Evolutionary conservation across 2,113 vertebrate species (phyloP), one percentile per base, ranked within the genome.

Genomic region (Etheostoma spectabile): DNA sequence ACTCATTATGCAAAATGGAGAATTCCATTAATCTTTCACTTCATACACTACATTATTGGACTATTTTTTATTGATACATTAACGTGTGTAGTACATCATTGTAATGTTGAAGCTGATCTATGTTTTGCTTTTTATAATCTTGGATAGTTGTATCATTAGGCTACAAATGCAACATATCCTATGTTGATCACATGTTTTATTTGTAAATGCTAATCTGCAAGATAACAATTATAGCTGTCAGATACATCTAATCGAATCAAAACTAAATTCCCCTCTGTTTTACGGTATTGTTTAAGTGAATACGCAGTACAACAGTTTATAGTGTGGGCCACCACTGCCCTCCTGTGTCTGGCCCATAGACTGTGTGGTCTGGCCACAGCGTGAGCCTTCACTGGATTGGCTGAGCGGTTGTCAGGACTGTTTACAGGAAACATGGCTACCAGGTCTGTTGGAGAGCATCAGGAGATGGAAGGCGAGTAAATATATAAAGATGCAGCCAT

Each of bases 381-480:
- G 35, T 18, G 38, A 45, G 38, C 85, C 35, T 33, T 3, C 53
- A 14, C 42, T 74, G 22, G 91, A 95, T 95, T 94, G 94, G 94
- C 74, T 65, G 74, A 83, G 83, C 92, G 80, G 83, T 91, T 80
- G 86, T 87, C 65, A 74, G 82, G 91, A 88, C 86, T 93, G 91
- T 91, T 89, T 85, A 91, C 85, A 86, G 59, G 83, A 90, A 95
- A 95, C 90, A 96, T 96, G 95, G 95, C 95, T 88, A 91, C 95
- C 66, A 59, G 91, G 89, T 92, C 93, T 91, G 93, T 90, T 71
- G 94, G 93, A 91, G 95, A 96, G 72, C 92, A 91, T 53, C 95
- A 96, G 91, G 95, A 95, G 77, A 96, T 96, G 95, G 95, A 96
- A 95, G 95, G 95, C 95, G 72, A 91, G 91, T 85, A 60, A 18